Conservation (phyloP, 2,797 vertebrate genomes). For the Liparis tanakae region DNA sequence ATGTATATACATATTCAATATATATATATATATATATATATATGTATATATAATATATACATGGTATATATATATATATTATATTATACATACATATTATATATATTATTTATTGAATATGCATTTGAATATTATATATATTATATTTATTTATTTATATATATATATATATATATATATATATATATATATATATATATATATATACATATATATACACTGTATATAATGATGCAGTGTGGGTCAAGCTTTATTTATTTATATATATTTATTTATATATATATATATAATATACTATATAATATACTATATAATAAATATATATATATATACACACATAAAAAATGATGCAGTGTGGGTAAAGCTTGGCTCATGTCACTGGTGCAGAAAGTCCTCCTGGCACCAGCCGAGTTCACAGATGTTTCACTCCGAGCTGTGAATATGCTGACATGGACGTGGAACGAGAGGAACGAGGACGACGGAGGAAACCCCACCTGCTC, state of each 20-base stretch:
- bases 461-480: constrained; percentile 29
- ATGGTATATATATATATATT: too few species aligned
- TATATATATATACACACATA: constrained; percentile 18
- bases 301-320: too few species aligned
- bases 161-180: too few species aligned
- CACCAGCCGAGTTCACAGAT: constrained; percentile 45
- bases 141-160: not conserved
- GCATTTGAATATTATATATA: too few species aligned
- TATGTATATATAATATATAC: too few species aligned
- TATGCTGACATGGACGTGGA: constrained; percentile 57
- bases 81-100: constrained; percentile 6
- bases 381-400: constrained; percentile 30
- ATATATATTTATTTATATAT: constrained; percentile 8
- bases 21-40: not conserved
- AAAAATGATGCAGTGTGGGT: constrained; percentile 28
- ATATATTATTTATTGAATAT: too few species aligned
- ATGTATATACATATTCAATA: not conserved
- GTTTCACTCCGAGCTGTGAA: constrained; percentile 48
- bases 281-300: too few species aligned
- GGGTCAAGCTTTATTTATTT: constrained; percentile 23
- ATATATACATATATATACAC: constrained; percentile 22
- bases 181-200: too few species aligned
- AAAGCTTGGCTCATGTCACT: constrained; percentile 5
- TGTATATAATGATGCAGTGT: constrained; percentile 22
- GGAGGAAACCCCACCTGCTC: constrained; percentile 18